A percentile compares a stretch with the other conserved stretches of the same genome.
phyloP scores from a whole-genome alignment of 2,797 vertebrate genomes.

The Brotula barbata region DNA sequence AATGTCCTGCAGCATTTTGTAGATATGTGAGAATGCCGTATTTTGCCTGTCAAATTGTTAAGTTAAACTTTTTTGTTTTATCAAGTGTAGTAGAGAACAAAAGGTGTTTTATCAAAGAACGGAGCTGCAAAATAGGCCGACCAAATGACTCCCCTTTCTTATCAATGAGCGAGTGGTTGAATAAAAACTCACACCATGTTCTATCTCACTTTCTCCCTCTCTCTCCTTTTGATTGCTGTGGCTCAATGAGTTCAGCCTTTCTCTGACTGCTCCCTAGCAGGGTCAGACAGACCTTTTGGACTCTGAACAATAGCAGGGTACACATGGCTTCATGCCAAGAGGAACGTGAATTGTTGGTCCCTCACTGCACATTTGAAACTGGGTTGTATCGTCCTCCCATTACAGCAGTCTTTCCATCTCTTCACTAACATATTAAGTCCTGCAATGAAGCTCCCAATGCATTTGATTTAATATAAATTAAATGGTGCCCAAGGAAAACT shows the following conservation, averaged over 20 bases:
- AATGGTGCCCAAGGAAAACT: constrained; percentile 21
- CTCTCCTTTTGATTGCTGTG: constrained; percentile 23
- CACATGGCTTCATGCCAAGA: constrained; percentile 69
- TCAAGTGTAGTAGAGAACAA: constrained; percentile 35
- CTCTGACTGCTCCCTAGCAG: constrained; percentile 45
- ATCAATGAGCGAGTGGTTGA: constrained; percentile 40
- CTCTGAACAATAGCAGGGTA: constrained; percentile 67
- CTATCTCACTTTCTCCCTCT: constrained; percentile 46
- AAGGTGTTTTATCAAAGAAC: constrained; percentile 47
- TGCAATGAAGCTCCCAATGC: not conserved
- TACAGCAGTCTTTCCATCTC: constrained; percentile 36
- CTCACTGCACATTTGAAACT: constrained; percentile 55
- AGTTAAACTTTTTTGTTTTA: constrained; percentile 19
- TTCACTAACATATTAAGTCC: constrained; percentile 31
- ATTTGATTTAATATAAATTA: constrained; percentile 10
- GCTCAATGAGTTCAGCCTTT: constrained; percentile 51
- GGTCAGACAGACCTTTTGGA: constrained; percentile 66
- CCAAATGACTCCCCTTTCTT: constrained; percentile 23
- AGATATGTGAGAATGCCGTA: too few species aligned
- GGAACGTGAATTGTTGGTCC: constrained; percentile 74
- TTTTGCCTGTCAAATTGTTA: too few species aligned
- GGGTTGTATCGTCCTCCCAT: constrained; percentile 58
- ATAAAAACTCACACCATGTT: constrained; percentile 56
- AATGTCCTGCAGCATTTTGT: too few species aligned
- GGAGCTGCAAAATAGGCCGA: constrained; percentile 12